Base-by-base conservation (phyloP, 2,888 invertebrate species). In the Cartodere bifasciata region DNA sequence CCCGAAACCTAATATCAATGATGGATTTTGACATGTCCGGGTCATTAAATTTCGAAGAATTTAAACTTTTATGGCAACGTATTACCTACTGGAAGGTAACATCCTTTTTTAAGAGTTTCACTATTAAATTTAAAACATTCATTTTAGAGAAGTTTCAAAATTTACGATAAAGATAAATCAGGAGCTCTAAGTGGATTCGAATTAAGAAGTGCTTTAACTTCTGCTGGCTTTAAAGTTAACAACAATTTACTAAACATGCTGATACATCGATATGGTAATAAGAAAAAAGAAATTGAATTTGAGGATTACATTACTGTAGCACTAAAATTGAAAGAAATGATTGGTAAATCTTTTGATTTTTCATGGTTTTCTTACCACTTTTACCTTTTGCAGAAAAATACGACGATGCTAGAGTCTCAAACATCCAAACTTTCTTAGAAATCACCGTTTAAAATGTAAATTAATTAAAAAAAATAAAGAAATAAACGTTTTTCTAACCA, bases 261-360 rank as follows among this genome's bases (percentile, higher is more conserved):
- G 36, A 87, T 88, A 28, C 85, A 91, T 63, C 77, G 94, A 57
- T 95, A 91, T 62, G 85, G 88, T 31, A 78, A 82, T 40, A 70
- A 72, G 38, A 76, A 82, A 42, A 87, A 87, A 17, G 75, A 75
- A 58, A 78, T 95, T 37, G 72, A 79, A 42, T 94, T 95, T 57
- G 92, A 94, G 50, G 92, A 94, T 61, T 95, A 86, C 61, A 82
- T 95, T 45, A 83, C 88, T 79, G 91, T 91, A 58, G 75, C 90
- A 15, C 83, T 92, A 43, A 81, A 88, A 60, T 69, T 95, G 38
- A 92, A 88, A 67, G 81, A 85, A 30, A 91, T 91, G 84, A 87
- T 95, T 54, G 87, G 92, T 91, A 63, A n/a, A n/a, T n/a, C n/a
- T n/a, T n/a, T n/a, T n/a, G n/a, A n/a, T n/a, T n/a, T n/a, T n/a